Evolutionary conservation across 2,113 vertebrate genomes (phyloP).

Genomic region (Calypte anna): DNA sequence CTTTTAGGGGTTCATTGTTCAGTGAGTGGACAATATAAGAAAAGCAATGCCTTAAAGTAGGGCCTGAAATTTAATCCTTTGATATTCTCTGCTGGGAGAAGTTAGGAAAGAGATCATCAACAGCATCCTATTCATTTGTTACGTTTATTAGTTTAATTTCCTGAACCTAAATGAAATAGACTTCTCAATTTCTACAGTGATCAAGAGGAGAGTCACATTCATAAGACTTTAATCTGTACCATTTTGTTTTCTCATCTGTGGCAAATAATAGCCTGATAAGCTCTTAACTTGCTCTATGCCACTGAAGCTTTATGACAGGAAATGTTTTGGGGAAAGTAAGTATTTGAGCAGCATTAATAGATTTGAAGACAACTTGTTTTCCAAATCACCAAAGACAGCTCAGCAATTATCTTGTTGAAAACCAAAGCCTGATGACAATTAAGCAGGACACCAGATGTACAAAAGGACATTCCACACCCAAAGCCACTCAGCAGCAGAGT

Average conservation of each 20-base stretch:
- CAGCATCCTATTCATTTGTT: neutral
- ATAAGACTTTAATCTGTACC: neutral
- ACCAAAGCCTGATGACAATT: conserved; percentile 31
- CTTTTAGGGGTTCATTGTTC: neutral
- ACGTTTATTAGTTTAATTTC: conserved; percentile 12
- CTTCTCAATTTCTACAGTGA: neutral
- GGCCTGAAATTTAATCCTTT: neutral
- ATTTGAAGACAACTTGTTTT: conserved; percentile 50
- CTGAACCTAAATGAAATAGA: neutral
- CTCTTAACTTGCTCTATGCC: neutral
- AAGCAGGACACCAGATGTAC: conserved; percentile 8
- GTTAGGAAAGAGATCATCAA: neutral
- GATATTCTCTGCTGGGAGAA: neutral
- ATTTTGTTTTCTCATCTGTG: neutral
- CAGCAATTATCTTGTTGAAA: conserved; percentile 43
- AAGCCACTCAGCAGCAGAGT: conserved; percentile 6
- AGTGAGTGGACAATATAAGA: neutral
- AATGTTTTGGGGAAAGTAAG: neutral
- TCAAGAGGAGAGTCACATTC: neutral
- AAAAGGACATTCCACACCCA: conserved; percentile 2
- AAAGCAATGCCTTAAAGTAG: neutral
- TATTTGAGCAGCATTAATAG: conserved; percentile 8
- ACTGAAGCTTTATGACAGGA: conserved; percentile 28
- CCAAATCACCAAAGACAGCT: conserved; percentile 41
- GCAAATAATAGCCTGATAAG: neutral